Evolutionary conservation across 2,113 vertebrate genomes (phyloP).

Genomic region (Pteruthius melanotis): DNA sequence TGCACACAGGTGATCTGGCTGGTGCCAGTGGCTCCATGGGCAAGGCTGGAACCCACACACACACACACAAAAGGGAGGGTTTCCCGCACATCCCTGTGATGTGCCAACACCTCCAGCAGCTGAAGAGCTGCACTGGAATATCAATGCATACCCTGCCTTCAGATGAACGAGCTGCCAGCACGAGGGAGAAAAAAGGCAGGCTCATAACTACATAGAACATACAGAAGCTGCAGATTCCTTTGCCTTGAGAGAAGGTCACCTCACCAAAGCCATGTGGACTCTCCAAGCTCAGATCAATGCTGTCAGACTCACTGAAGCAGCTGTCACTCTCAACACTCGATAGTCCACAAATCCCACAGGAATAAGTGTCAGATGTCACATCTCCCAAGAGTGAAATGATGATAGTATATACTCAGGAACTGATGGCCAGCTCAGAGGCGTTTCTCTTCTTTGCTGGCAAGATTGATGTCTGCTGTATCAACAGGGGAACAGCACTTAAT

Average conservation of each 20-base stretch:
- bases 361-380: not conserved
- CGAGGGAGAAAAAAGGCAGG: not conserved
- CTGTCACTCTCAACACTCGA: not conserved
- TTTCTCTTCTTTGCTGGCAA: not conserved
- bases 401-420: not conserved
- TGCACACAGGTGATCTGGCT: rapidly evolving
- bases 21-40: not conserved
- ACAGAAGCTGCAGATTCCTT: not conserved
- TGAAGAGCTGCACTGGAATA: not conserved
- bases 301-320: not conserved
- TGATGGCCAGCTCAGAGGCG: not conserved
- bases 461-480: not conserved
- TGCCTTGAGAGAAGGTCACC: not conserved
- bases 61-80: not conserved
- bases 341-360: not conserved
- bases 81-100: not conserved
- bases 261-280: not conserved
- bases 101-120: not conserved
- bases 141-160: not conserved
- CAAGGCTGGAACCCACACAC: not conserved
- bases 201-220: rapidly evolving
- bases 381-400: not conserved
- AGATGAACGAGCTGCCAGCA: not conserved
- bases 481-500: not conserved
- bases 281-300: not conserved